These are phyloP conservation scores for Diaperis boleti DNA, from an alignment of 2,888 invertebrate genomes.

Conservation along the genomic window DNA sequence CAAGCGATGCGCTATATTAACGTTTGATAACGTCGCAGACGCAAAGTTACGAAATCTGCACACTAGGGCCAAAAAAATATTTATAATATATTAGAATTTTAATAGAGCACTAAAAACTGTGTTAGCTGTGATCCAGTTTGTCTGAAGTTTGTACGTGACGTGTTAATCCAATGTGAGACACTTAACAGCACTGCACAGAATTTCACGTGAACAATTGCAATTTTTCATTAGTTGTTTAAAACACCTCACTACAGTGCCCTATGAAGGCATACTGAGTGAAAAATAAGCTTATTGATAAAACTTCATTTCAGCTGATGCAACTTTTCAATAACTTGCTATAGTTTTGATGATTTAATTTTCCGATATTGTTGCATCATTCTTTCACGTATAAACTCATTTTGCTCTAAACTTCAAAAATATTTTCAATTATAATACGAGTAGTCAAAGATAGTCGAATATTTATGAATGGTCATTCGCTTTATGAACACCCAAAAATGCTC, in stretches of 20 bases:
- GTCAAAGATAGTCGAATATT: no score
- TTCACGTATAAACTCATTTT: background rate
- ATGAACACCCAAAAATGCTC: no score
- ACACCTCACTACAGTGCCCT: slow-evolving; percentile 1
- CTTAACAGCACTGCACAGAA: background rate
- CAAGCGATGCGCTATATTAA: background rate
- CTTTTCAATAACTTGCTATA: slow-evolving; percentile 31
- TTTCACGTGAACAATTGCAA: background rate
- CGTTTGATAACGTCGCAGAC: background rate
- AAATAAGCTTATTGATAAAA: slow-evolving; percentile 9
- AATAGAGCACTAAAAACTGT: background rate
- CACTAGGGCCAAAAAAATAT: no score
- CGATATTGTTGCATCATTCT: slow-evolving; percentile 31
- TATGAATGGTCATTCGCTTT: no score
- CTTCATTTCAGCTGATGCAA: slow-evolving; percentile 33
- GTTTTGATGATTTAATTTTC: slow-evolving; percentile 34
- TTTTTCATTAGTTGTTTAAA: slow-evolving; percentile 6
- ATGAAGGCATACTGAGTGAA: slow-evolving; percentile 12
- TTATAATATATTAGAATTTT: background rate
- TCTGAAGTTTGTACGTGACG: background rate
- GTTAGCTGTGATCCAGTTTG: background rate
- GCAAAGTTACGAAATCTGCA: no score
- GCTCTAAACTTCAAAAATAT: background rate
- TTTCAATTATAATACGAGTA: no score
- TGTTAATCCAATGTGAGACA: slow-evolving; percentile 12